These are phyloP conservation scores for Litocranius walleri DNA, from an alignment of 2,113 vertebrate genomes.

Conservation along the genomic window DNA sequence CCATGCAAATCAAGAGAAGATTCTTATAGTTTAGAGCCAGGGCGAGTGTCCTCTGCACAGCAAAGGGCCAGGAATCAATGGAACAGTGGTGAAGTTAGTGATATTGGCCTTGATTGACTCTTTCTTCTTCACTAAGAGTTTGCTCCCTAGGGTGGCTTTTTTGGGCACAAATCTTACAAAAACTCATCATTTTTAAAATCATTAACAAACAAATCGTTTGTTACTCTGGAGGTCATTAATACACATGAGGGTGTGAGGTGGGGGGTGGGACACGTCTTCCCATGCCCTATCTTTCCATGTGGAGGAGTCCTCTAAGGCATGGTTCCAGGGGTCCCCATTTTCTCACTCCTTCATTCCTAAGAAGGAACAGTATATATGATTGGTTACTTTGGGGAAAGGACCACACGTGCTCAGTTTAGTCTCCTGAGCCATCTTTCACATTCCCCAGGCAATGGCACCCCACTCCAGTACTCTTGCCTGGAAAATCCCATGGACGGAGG, in stretches of 20 bases:
- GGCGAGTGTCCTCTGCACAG: rapidly evolving
- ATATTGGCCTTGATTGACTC: not conserved
- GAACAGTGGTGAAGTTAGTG: not conserved
- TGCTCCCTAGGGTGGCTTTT: too few relatives aligned
- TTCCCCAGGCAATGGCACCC: not conserved
- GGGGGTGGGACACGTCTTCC: too few relatives aligned
- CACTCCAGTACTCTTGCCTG: too few relatives aligned
- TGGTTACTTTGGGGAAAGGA: not conserved
- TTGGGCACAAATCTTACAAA: not conserved
- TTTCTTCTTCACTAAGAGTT: not conserved
- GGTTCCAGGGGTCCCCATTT: not conserved
- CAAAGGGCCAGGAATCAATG: not conserved
- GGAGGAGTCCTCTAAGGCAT: not conserved
- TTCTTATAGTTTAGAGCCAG: not conserved
- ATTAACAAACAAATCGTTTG: not conserved
- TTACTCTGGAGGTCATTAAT: not conserved
- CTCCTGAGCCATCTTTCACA: not conserved
- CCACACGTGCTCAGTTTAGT: not conserved
- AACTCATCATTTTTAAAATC: not conserved
- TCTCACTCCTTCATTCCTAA: not conserved
- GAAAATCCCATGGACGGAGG: too few relatives aligned
- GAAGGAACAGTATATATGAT: not conserved
- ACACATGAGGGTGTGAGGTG: not conserved
- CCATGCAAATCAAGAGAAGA: not conserved
- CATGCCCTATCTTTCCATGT: rapidly evolving